Evolutionary conservation across 2,888 invertebrate genomes (phyloP), one percentile per base, ranked within the genome.

Genomic region (Hydriomena furcata): DNA sequence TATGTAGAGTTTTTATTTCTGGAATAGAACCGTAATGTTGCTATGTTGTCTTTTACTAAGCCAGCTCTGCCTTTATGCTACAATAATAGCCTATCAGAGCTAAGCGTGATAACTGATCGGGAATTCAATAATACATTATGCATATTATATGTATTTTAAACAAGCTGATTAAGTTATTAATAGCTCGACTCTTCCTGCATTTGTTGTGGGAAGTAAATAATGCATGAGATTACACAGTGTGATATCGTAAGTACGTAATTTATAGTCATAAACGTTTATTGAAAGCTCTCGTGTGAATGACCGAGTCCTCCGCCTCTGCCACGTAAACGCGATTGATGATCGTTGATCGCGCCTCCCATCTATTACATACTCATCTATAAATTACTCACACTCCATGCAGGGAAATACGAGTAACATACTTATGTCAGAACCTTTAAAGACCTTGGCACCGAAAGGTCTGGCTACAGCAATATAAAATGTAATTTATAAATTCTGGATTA

Each of bases 401-500:
- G 17, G 21, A 5, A 36, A 12, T n/a, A n/a, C n/a, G n/a, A n/a
- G n/a, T 30, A 7, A 1, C 8, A 28, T 13, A 28, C 21, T 11
- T 32, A 25, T 6, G 12, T 4, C 13, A 10, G 17, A 6, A 17
- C 12, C 8, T 11, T 28, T 38, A 31, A 2, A 13, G 13, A 23
- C 21, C 12, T 28, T 1, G 4, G 13, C 7, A 25, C 5, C 12
- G 7, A 30, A 32, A 38, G 5, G 21, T 35, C 28, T 21, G 43
- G 11, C 5, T 3, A n/a, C 34, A 23, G 40, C 44, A 20, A 20
- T 44, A 50, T 38, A 44, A 44, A 20, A 10, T 17, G 5, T 12
- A 20, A 42, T 49, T 40, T 44, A 44, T 50, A 23, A 17, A 34
- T 50, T 27, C 23, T 7, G 28, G 38, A 40, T 35, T 35, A 40